A percentile compares a stretch with the other conserved stretches of the same genome.
Evolutionary conservation across 2,797 vertebrate species (phyloP).

Genomic region (Pelobates cultripes): DNA sequence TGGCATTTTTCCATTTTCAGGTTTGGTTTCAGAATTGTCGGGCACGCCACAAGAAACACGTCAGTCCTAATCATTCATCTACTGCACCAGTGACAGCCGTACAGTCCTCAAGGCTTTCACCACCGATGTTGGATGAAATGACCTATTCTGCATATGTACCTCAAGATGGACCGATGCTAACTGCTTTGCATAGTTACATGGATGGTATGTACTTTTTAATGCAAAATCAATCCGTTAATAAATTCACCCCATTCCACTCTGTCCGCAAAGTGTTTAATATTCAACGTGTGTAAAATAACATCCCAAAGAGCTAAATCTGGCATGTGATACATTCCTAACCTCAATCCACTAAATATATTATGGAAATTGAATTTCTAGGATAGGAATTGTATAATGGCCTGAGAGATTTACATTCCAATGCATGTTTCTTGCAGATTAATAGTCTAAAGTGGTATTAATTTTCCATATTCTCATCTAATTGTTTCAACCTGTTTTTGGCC

Average conservation of each 20-base stretch:
- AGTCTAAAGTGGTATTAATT: too few species aligned
- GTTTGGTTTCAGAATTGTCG: conserved; percentile 98
- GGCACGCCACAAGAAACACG: conserved; percentile 95
- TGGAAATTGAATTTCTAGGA: not conserved
- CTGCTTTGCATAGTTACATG: conserved; percentile 90
- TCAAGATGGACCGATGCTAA: conserved; percentile 87
- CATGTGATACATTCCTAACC: not conserved
- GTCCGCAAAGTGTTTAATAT: not conserved
- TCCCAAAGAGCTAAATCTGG: not conserved
- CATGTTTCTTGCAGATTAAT: too few species aligned
- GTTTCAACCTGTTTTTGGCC: too few species aligned
- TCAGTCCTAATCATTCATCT: conserved; percentile 87
- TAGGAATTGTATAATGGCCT: too few species aligned
- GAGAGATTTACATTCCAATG: too few species aligned
- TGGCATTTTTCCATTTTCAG: conserved; percentile 62
- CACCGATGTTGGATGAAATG: conserved; percentile 87
- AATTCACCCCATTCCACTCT: too few species aligned
- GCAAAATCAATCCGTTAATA: too few species aligned
- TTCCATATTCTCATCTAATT: too few species aligned
- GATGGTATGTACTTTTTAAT: conserved; percentile 78
- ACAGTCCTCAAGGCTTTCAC: conserved; percentile 81
- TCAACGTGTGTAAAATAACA: not conserved
- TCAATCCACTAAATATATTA: not conserved
- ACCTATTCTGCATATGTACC: conserved; percentile 86
- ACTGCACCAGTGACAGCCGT: conserved; percentile 77